Evolutionary conservation across 1,140 invertebrate species (phyloP), one percentile per base, ranked within the genome.

Genomic region (Drosophila mayri): DNA sequence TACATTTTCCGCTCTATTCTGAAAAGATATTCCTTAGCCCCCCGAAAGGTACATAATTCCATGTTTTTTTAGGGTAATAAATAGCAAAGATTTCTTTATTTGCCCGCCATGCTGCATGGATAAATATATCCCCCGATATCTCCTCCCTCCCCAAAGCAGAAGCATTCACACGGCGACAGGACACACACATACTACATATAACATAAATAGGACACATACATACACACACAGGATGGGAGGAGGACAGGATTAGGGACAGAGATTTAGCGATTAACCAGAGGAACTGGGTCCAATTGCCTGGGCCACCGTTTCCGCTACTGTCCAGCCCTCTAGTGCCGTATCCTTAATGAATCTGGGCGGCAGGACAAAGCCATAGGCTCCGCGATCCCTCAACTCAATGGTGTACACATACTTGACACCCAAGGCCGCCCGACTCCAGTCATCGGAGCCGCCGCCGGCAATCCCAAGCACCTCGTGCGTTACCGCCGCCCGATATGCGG

Each of bases 321-420:
- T 96, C 84, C 97, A 95, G 14, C 96, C 97, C 93, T 98, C 98
- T 54, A 95, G 94, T 0, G 96, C 97, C 3, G 97, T 97, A 0
- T 96, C 95, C 50, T 95, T 93, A 73, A 99, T 99, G 79, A 95
- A 96, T 28, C 93, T 93, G 9, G 97, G 96, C 0, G 98, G 98
- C 49, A 99, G 93, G 0, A 98, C 91, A 88, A 99, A 99, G 0
- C 98, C 98, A 81, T 96, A 96, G 61, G 94, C 93, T n/a, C 98
- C 98, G 18, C 95, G 96, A 92, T 99, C 98, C 57, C 97, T 94
- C 12, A 99, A 93, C 93, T 99, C 98, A 50, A 98, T 93, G 0
- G 97, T 97, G 88, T 96, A 99, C 0, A 97, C 94, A 91, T 98
- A 98, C 91, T 97, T 97, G 43, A 98, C 96, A 28, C 94, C 94